These are phyloP conservation scores for Sinopyrophorus schimmeli DNA, from an alignment of 2,888 invertebrate species.

Conservation along the genomic window DNA sequence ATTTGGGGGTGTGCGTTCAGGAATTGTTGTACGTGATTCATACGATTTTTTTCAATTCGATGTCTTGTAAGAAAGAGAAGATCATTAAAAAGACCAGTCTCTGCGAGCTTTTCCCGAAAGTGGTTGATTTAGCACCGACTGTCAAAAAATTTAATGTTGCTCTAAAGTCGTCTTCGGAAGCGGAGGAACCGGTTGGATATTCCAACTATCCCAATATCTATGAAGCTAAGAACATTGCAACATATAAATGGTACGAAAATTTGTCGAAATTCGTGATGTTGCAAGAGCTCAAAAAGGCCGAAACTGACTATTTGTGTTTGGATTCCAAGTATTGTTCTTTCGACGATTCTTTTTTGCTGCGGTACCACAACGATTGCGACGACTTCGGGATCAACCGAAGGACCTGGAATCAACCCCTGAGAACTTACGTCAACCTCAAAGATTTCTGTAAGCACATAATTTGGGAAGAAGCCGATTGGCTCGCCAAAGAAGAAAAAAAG, in stretches of 20 bases:
- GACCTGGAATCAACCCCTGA: conserved; percentile 14
- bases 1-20: conserved; percentile 6
- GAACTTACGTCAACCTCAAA: conserved; percentile 10
- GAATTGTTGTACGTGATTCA: conserved; percentile 19
- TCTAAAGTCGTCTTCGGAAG: no score
- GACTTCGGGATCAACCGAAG: conserved; percentile 18
- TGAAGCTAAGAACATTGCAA: conserved; percentile 16
- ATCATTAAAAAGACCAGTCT: neutral
- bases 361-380: conserved; percentile 22
- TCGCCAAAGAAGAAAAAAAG: conserved; percentile 13
- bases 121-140: neutral
- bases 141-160: no score
- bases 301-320: conserved; percentile 13
- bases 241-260: conserved; percentile 25
- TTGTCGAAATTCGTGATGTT: conserved; percentile 11
- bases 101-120: neutral
- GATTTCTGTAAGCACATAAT: conserved; percentile 22
- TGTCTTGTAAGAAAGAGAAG: conserved; percentile 6
- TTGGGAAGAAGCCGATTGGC: conserved; percentile 16
- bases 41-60: conserved; percentile 12
- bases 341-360: conserved; percentile 21
- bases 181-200: no score
- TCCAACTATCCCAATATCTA: conserved; percentile 12
- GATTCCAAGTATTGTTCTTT: conserved; percentile 21
- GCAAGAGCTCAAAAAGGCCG: conserved; percentile 18